Conservation (phyloP, 2,888 invertebrate species). For the Caenorhabditis becei region DNA sequence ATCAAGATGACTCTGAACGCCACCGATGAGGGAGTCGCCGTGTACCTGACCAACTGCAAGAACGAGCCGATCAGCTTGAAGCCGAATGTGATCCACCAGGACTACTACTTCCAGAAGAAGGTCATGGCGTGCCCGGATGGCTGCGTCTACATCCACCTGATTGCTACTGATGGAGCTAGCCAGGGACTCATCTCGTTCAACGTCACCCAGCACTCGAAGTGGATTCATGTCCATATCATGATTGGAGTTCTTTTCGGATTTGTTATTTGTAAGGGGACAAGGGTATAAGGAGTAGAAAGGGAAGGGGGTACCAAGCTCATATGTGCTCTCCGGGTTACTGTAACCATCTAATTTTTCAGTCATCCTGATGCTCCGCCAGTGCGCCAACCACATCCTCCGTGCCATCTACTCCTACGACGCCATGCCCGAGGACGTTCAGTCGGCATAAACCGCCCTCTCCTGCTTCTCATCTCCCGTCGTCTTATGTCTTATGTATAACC, state of each 20-base stretch:
- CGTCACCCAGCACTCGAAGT: background rate
- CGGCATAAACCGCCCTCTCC: background rate
- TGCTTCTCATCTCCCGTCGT: background rate
- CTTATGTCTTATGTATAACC: background rate
- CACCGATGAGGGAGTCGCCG: conserved; percentile 2
- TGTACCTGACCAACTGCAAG: conserved; percentile 10
- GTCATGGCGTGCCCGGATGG: background rate
- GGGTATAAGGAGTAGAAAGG: background rate
- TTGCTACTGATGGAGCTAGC: conserved; percentile 7
- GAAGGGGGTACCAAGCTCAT: background rate
- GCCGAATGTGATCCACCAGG: conserved; percentile 1
- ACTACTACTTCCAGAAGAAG: background rate
- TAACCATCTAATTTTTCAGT: conserved; percentile 47
- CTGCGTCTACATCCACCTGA: conserved; percentile 12
- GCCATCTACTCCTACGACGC: conserved; percentile 21
- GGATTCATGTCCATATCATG: conserved; percentile 19
- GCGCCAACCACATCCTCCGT: conserved; percentile 8
- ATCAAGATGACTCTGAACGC: conserved; percentile 6
- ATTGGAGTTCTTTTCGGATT: background rate
- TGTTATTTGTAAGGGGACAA: conserved; percentile 11
- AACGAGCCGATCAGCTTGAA: conserved; percentile 10
- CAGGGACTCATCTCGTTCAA: conserved; percentile 4
- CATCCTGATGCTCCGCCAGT: conserved; percentile 20
- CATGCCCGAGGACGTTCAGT: conserved; percentile 14
- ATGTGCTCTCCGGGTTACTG: background rate